Evolutionary conservation across 2,113 vertebrate species (phyloP), one percentile per base, ranked within the genome.

Genomic region (Leucoraja erinaceus): DNA sequence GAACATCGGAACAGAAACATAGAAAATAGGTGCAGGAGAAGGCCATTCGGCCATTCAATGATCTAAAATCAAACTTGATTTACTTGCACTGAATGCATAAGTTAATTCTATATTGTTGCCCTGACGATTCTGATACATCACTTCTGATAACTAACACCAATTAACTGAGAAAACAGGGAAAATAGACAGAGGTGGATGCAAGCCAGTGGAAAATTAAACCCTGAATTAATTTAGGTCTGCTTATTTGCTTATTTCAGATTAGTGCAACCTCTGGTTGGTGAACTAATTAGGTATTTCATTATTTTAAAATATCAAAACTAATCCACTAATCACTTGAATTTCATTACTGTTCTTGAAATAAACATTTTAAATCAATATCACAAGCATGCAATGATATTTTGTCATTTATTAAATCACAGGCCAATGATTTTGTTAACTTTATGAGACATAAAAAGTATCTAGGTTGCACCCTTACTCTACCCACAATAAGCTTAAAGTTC

Each of bases 141-240:
- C 12, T 66, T 90, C 31, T 33, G 68, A 8, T 61, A 88, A 91
- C 47, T 70, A 10, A 91, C 18, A 91, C 10, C 33, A 38, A 54
- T 20, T 74, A 25, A 54, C 38, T 72, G 90, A 54, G 54, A 5
- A 63, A 18, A 11, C 20, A 14, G n/a, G 61, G 59, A 66, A 72
- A 90, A 90, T 38, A 59, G n/a, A 47, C 63, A 70, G 66, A 91
- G 68, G 54, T 47, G 90, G 38, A 91, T 66, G 66, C 68, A 91
- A 91, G 90, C 66, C 90, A 91, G 90, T 91, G 63, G 68, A 91
- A 70, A 91, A 11, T 72, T 38, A 72, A 91, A 68, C 66, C 90
- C 68, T 72, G 22, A 91, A 91, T 91, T 72, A 72, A 72, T 25
- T 72, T 91, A 72, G 22, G 72, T 54, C 33, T 33, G 28, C 22